phyloP scores from a whole-genome alignment of 2,797 vertebrate species.

The Salarias fasciatus region DNA sequence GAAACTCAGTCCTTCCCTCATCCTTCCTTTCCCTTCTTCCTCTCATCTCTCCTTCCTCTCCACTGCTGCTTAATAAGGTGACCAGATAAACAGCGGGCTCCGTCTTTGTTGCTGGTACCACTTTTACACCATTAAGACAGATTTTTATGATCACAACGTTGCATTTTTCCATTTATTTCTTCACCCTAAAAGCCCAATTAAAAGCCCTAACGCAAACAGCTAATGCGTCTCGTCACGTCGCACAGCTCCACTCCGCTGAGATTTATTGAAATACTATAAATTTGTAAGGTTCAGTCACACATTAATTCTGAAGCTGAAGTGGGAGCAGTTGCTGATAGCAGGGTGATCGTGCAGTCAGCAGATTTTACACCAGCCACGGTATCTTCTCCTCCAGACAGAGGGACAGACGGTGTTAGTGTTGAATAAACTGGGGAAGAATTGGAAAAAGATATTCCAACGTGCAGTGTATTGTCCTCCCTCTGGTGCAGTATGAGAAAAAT shows the following conservation, averaged over 20 bases:
- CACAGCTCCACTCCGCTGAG: constrained; percentile 6
- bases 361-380: constrained; percentile 47
- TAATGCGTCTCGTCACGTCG: constrained; percentile 13
- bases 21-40: constrained; percentile 25
- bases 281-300: constrained; percentile 47
- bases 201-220: constrained; percentile 35
- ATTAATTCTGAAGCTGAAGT: constrained; percentile 62
- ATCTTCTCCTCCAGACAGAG: constrained; percentile 34
- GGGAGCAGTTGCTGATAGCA: constrained; percentile 46
- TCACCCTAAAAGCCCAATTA: constrained; percentile 50
- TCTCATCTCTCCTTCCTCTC: constrained; percentile 13
- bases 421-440: constrained; percentile 25
- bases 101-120: constrained; percentile 29
- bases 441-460: constrained; percentile 24
- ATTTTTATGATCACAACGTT: constrained; percentile 53
- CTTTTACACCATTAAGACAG: constrained; percentile 42
- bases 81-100: constrained; percentile 23
- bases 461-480: constrained; percentile 10
- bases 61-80: constrained; percentile 25
- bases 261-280: constrained; percentile 43
- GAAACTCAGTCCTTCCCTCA: constrained; percentile 26
- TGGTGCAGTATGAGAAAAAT: constrained; percentile 31
- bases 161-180: constrained; percentile 34
- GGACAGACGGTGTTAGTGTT: constrained; percentile 18
- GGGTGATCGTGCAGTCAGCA: constrained; percentile 71